These are phyloP conservation scores for Agonopterix subpropinquella DNA, from an alignment of 2,888 invertebrate species.

Conservation along the genomic window DNA sequence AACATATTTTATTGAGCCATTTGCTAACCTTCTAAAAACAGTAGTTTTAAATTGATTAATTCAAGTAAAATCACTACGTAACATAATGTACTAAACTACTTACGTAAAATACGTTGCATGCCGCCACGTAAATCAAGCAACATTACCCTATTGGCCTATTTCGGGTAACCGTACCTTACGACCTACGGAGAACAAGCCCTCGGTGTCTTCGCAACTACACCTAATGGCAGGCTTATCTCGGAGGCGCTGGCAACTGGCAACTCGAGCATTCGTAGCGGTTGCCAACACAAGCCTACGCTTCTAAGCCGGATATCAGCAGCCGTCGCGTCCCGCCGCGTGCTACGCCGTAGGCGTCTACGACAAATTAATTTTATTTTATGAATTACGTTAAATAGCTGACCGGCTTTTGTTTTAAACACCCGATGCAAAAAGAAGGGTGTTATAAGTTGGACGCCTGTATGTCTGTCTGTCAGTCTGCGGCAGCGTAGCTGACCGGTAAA, in stretches of 20 bases:
- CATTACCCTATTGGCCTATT: slow-evolving; percentile 14
- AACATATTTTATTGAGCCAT: too few relatives aligned
- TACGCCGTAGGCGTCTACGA: slow-evolving; percentile 52
- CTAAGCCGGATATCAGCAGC: slow-evolving; percentile 50
- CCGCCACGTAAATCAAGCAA: slow-evolving; percentile 5
- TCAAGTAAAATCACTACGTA: too few relatives aligned
- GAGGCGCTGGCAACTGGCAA: slow-evolving; percentile 63
- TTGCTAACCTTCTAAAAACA: neutral
- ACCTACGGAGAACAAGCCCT: slow-evolving; percentile 10
- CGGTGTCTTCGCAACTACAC: slow-evolving; percentile 32
- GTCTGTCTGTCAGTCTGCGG: too few relatives aligned
- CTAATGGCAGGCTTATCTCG: slow-evolving; percentile 37
- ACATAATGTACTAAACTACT: too few relatives aligned
- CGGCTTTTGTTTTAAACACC: neutral
- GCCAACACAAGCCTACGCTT: slow-evolving; percentile 60
- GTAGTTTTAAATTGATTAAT: too few relatives aligned
- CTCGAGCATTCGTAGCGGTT: slow-evolving; percentile 56
- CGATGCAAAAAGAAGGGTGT: too few relatives aligned
- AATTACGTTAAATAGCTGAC: neutral
- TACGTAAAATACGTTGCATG: too few relatives aligned
- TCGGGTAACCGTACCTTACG: slow-evolving; percentile 9
- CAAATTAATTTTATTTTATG: slow-evolving; percentile 20
- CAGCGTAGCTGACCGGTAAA: too few relatives aligned
- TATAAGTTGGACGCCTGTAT: too few relatives aligned
- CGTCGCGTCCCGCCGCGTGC: slow-evolving; percentile 18